Percentiles rank a stretch among this genome's conserved stretches.
Evolutionary conservation across 2,113 vertebrate species (phyloP).

Genomic region (Amazona guildingii): DNA sequence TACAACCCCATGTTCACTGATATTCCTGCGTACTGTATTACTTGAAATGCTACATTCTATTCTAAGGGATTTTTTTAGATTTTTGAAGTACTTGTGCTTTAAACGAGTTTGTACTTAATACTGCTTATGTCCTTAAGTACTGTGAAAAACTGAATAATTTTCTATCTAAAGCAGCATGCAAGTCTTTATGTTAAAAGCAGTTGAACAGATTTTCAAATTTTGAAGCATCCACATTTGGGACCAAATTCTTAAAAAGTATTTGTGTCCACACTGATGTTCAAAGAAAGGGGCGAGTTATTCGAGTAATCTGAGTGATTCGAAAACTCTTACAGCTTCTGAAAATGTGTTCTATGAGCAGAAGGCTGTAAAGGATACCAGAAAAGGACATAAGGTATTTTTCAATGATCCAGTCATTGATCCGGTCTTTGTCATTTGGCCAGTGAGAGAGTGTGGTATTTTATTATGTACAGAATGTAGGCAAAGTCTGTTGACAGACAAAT

Average conservation of each 20-base stretch:
- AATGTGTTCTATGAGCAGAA: background rate
- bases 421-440: background rate
- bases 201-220: background rate
- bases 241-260: background rate
- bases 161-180: background rate
- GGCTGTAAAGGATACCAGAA: background rate
- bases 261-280: background rate
- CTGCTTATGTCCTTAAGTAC: background rate
- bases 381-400: background rate
- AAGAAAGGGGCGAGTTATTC: background rate
- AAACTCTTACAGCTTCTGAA: background rate
- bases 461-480: background rate
- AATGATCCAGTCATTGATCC: background rate
- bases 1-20: slow-evolving; percentile 2
- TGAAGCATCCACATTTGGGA: background rate
- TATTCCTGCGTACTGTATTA: slow-evolving; percentile 16
- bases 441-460: background rate
- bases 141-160: background rate
- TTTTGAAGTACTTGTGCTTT: background rate
- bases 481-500: background rate
- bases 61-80: background rate
- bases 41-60: background rate
- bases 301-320: background rate
- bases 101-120: background rate
- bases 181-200: background rate